phyloP scores from a whole-genome alignment of 2,113 vertebrate species.

The Sprattus sprattus region DNA sequence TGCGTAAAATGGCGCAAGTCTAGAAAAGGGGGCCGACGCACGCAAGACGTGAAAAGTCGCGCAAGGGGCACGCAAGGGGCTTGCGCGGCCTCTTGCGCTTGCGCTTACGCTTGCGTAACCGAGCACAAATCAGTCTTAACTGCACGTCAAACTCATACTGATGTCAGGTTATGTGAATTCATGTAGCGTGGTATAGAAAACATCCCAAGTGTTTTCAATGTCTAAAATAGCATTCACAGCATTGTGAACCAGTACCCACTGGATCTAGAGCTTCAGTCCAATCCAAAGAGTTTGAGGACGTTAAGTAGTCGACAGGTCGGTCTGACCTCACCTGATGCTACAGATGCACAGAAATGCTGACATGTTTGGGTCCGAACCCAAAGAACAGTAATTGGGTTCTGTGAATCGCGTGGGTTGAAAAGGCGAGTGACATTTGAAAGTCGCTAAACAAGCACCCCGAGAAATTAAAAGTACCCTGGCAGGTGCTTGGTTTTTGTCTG shows the following conservation, averaged over 20 bases:
- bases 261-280: too few relatives aligned
- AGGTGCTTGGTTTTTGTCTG: not conserved
- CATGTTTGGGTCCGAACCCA: not conserved
- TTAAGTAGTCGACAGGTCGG: not conserved
- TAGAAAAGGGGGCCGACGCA: too few relatives aligned
- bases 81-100: too few relatives aligned
- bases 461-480: conserved; percentile 2
- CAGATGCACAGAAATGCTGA: not conserved
- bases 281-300: not conserved
- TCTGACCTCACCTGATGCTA: too few relatives aligned
- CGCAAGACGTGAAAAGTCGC: too few relatives aligned
- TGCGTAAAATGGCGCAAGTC: too few relatives aligned
- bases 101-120: too few relatives aligned
- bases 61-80: too few relatives aligned
- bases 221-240: not conserved
- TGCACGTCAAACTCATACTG: too few relatives aligned
- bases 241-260: not conserved
- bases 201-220: not conserved
- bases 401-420: not conserved
- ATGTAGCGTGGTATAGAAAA: too few relatives aligned
- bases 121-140: too few relatives aligned
- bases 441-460: not conserved
- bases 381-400: not conserved
- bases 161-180: too few relatives aligned
- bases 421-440: conserved; percentile 4